phyloP scores from a whole-genome alignment of 2,888 invertebrate genomes.

The Yponomeuta plumbellus region DNA sequence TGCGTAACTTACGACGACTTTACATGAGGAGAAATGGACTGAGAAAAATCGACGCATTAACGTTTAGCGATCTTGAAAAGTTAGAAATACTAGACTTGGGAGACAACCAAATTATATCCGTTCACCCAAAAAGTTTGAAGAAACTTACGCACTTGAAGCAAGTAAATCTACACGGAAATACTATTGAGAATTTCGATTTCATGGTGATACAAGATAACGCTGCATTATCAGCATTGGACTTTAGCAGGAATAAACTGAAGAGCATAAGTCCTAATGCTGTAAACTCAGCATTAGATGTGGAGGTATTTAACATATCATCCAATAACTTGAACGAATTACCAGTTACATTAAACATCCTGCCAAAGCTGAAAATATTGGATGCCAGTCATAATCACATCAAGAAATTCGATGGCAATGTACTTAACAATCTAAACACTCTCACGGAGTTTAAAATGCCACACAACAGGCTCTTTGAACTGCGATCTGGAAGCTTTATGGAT shows the following conservation, averaged over 20 bases:
- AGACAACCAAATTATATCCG: slow-evolving; percentile 82
- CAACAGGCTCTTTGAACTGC: slow-evolving; percentile 83
- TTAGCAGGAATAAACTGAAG: slow-evolving; percentile 85
- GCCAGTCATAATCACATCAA: slow-evolving; percentile 86
- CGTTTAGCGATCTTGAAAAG: slow-evolving; percentile 81
- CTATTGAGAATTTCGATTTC: slow-evolving; percentile 82
- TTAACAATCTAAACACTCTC: slow-evolving; percentile 82
- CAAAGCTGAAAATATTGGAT: slow-evolving; percentile 83
- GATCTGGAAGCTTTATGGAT: slow-evolving; percentile 83
- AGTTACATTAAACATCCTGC: slow-evolving; percentile 80
- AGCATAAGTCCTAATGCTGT: slow-evolving; percentile 80
- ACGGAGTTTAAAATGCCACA: slow-evolving; percentile 83
- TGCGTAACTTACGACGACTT: slow-evolving; percentile 81
- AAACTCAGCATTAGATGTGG: slow-evolving; percentile 79
- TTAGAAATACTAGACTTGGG: slow-evolving; percentile 85
- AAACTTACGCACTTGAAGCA: slow-evolving; percentile 80
- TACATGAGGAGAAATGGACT: slow-evolving; percentile 85
- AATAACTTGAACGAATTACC: slow-evolving; percentile 86
- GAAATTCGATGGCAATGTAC: slow-evolving; percentile 80
- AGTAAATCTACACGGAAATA: slow-evolving; percentile 85
- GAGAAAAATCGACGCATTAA: slow-evolving; percentile 80
- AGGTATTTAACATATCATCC: slow-evolving; percentile 85
- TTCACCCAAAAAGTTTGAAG: slow-evolving; percentile 80
- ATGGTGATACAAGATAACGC: slow-evolving; percentile 81
- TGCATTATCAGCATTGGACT: slow-evolving; percentile 80